Conservation (phyloP, 2,888 invertebrate genomes). For the Sarcophaga caerulescens region DNA sequence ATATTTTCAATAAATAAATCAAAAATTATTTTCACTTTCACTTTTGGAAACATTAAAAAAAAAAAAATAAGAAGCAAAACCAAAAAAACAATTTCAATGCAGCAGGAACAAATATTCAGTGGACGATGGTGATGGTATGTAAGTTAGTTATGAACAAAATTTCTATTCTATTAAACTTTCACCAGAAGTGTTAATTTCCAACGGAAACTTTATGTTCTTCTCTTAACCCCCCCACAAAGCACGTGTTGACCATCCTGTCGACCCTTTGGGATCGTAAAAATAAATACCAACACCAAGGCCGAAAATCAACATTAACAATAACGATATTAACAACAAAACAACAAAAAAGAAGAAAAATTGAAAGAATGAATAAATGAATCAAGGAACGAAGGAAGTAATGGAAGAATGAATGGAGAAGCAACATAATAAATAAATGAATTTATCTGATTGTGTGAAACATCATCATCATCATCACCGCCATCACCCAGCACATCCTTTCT, state of each 20-base stretch:
- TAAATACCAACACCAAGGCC: slow-evolving; percentile 22
- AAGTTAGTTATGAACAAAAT: slow-evolving; percentile 8
- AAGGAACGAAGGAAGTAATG: slow-evolving; percentile 6
- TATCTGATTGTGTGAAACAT: slow-evolving; percentile 61
- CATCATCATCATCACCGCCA: slow-evolving; percentile 45
- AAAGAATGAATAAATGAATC: slow-evolving; percentile 18
- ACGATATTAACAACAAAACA: slow-evolving; percentile 11
- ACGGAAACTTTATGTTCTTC: slow-evolving; percentile 53
- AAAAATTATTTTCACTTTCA: slow-evolving; percentile 25
- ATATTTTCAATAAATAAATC: slow-evolving; percentile 22
- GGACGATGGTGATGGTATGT: not conserved
- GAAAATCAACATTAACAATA: slow-evolving; percentile 31
- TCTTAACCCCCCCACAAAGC: slow-evolving; percentile 13
- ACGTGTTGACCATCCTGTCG: slow-evolving; percentile 50
- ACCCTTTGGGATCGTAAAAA: slow-evolving; percentile 42
- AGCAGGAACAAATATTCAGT: slow-evolving; percentile 16
- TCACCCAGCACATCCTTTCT: slow-evolving; percentile 26
- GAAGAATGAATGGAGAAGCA: slow-evolving; percentile 2
- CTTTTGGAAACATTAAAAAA: not conserved
- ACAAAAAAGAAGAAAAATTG: slow-evolving; percentile 26
- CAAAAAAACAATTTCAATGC: too few species aligned
- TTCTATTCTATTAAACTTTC: slow-evolving; percentile 41
- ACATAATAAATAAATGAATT: slow-evolving; percentile 57
- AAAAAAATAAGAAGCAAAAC: too few species aligned
- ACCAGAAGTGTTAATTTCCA: slow-evolving; percentile 47